phyloP scores from a whole-genome alignment of 2,888 invertebrate species.

The Apotomis turbidana region DNA sequence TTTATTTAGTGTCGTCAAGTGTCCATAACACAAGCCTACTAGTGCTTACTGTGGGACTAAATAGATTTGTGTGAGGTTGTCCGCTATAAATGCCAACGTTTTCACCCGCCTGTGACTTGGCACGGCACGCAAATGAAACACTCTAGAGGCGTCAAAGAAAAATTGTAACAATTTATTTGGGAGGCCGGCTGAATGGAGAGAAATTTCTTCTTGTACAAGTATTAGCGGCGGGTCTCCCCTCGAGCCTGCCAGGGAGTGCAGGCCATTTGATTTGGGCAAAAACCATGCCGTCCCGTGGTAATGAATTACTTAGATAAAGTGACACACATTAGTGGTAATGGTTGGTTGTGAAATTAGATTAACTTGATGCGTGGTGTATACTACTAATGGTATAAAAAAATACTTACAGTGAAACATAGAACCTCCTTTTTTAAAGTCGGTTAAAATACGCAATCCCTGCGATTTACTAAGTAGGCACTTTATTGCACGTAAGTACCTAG shows the following conservation, averaged over 20 bases:
- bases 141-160: conserved; percentile 77
- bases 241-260: neutral
- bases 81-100: neutral
- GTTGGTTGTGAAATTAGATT: neutral
- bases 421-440: too few relatives aligned
- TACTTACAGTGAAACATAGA: too few relatives aligned
- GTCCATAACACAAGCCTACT: too few relatives aligned
- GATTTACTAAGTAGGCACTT: too few relatives aligned
- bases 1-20: too few relatives aligned
- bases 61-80: too few relatives aligned
- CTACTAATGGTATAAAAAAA: too few relatives aligned
- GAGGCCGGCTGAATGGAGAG: conserved; percentile 59
- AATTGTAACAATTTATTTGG: conserved; percentile 78
- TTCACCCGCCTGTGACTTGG: conserved; percentile 43
- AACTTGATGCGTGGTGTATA: neutral
- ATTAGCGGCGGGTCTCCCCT: conserved; percentile 53
- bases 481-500: too few relatives aligned
- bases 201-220: conserved; percentile 64
- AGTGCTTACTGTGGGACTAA: too few relatives aligned
- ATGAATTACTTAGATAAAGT: neutral
- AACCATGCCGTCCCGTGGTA: neutral
- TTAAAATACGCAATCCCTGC: too few relatives aligned
- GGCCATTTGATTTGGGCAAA: conserved; percentile 26
- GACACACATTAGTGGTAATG: neutral
- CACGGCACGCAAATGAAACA: conserved; percentile 59